A percentile compares a stretch with the other conserved stretches of the same genome.
Evolutionary conservation across 23 tunicate genomes (phyloP).

Genomic region (Phallusia fumigata): DNA sequence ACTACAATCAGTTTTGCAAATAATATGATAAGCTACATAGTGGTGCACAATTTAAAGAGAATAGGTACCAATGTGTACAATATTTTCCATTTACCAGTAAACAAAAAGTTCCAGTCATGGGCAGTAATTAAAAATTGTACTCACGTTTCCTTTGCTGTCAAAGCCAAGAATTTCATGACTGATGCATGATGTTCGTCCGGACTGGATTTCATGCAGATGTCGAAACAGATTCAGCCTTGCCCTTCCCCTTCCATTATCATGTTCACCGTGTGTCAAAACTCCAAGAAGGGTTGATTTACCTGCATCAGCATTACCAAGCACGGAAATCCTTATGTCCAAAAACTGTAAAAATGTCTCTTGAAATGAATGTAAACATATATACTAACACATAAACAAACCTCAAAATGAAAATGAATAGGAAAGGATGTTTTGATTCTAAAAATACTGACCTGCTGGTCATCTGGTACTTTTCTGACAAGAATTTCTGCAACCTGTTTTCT

Average conservation of each 20-base stretch:
- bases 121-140: too few species aligned
- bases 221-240: constrained; percentile 89
- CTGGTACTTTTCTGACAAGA: constrained; percentile 82
- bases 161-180: constrained; percentile 98
- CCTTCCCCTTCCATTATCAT: constrained; percentile 95
- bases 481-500: constrained; percentile 79
- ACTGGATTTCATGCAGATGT: constrained; percentile 94
- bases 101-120: too few species aligned
- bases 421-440: too few species aligned
- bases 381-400: not conserved
- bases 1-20: too few species aligned
- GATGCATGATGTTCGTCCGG: constrained; percentile 96
- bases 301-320: constrained; percentile 95
- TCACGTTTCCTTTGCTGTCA: constrained; percentile 92
- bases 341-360: constrained; percentile 37
- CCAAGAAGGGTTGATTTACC: constrained; percentile 99
- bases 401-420: not conserved
- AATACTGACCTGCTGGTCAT: constrained; percentile 77
- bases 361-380: not conserved
- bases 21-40: too few species aligned
- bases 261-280: constrained; percentile 82
- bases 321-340: constrained; percentile 84
- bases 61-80: too few species aligned
- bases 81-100: too few species aligned
- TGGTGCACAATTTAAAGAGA: too few species aligned